Percentiles rank a stretch among this genome's conserved stretches.
Conservation (phyloP, 2,113 vertebrate species). For the Carassius carassius region DNA sequence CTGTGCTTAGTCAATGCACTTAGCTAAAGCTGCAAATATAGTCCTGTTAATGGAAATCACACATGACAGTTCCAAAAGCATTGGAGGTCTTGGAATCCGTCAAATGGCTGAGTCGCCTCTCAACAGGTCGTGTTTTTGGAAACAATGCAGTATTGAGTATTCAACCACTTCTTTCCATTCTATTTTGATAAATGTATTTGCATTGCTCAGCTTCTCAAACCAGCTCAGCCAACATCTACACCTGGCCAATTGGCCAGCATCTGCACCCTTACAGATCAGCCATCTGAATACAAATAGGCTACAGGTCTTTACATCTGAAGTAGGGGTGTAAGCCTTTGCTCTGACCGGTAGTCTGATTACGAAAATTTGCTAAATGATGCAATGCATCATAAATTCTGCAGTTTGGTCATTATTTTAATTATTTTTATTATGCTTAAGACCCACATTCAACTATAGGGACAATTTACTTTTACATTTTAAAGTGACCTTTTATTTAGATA, state of each 20-base stretch:
- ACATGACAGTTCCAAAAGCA: constrained; percentile 4
- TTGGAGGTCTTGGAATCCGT: neutral
- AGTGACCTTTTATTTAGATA: neutral
- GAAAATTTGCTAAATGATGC: neutral
- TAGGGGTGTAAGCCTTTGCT: neutral
- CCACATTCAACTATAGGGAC: neutral
- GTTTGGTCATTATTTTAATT: neutral
- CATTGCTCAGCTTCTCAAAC: neutral
- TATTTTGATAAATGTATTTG: constrained; percentile 12
- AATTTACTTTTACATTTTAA: neutral
- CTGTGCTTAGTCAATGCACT: neutral
- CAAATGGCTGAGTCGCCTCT: neutral
- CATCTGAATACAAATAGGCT: neutral
- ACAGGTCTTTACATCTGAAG: neutral
- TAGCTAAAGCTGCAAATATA: neutral
- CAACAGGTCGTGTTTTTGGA: constrained; percentile 19
- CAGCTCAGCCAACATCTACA: neutral
- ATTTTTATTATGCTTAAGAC: neutral
- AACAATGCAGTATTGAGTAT: neutral
- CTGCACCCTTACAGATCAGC: constrained; percentile 6
- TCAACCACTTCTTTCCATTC: constrained; percentile 6
- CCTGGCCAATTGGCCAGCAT: neutral
- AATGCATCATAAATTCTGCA: neutral
- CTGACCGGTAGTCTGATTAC: neutral
- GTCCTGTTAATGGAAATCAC: neutral